Conservation (phyloP, 1,140 invertebrate genomes). For the Chrysopa pallens region DNA sequence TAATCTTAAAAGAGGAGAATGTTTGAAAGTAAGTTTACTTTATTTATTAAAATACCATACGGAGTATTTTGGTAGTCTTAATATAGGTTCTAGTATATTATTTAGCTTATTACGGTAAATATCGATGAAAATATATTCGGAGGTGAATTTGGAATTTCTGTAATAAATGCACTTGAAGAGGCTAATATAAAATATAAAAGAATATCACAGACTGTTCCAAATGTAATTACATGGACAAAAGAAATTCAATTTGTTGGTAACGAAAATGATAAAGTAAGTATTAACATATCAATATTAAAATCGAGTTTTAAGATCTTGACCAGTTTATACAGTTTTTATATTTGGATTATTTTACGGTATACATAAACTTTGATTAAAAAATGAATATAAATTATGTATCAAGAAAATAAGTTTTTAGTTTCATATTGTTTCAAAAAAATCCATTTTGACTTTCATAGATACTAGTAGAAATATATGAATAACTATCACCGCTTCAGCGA, state of each 20-base stretch:
- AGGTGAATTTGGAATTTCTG: conserved; percentile 14
- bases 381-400: too few relatives aligned
- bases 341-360: too few relatives aligned
- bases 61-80: conserved; percentile 9
- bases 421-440: too few relatives aligned
- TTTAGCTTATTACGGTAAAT: conserved; percentile 26
- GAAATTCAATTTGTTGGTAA: conserved; percentile 12
- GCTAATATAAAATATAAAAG: conserved; percentile 16
- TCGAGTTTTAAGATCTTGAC: too few relatives aligned
- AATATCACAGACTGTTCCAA: conserved; percentile 17
- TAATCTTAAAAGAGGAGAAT: conserved; percentile 31
- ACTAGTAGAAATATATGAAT: too few relatives aligned
- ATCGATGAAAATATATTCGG: conserved; percentile 24
- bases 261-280: conserved; percentile 6
- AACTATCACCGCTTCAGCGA: too few relatives aligned
- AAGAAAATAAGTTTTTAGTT: too few relatives aligned
- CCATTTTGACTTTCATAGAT: too few relatives aligned
- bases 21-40: conserved; percentile 27
- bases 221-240: conserved; percentile 28
- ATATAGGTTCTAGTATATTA: conserved; percentile 4
- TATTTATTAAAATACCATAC: neutral
- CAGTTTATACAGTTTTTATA: too few relatives aligned
- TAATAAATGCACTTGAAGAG: conserved; percentile 13
- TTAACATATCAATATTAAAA: conserved; percentile 4
- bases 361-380: too few relatives aligned